Evolutionary conservation across 2,113 vertebrate genomes (phyloP), one percentile per base, ranked within the genome.

Genomic region (Muntiacus muntjak): DNA sequence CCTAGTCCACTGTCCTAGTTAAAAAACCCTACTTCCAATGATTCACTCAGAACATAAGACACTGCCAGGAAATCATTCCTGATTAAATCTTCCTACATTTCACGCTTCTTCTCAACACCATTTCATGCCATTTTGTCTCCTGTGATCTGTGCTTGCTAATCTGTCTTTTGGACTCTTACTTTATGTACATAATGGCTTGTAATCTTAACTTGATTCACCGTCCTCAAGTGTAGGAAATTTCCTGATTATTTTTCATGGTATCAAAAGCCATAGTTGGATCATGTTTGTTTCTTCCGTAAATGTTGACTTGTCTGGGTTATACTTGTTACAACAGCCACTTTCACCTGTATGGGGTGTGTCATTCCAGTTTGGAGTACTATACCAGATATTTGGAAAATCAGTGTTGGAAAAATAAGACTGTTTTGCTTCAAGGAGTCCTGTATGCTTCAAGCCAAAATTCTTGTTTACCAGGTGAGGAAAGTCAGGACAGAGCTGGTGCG

Each of bases 361-460:
- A 33, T 60, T 96, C 95, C 33, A 12, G 54, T 78, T 50, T 54
- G 52, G 95, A 86, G 82, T 43, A 93, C 82, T 71, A 82, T 67
- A 87, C 47, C 71, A 95, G 95, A 91, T 83, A 94, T 89, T 82
- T 98, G 89, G 89, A 95, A 96, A 93, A 83, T 23, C 81, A 43
- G 33, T 76, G 52, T 58, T 95, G 45, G 47, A 87, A 87, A 55
- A 76, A 76, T 36, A 71, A 71, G 58, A 76, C 17, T 67, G 7
- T 67, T 94, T 62, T 97, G 50, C 60, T 93, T 96, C 71, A 83
- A 95, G 55, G 25, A 71, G 57, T 82, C 10, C 33, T 85, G 1
- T 30, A 11, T 21, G n/a, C n/a, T 52, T 93, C 26, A 96, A 82
- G 64, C 85, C 96, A 86, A 87, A 33, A n/a, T 45, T 47, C 47